These are phyloP conservation scores for Drosophila subquinaria DNA, from an alignment of 2,888 invertebrate species.

Conservation along the genomic window DNA sequence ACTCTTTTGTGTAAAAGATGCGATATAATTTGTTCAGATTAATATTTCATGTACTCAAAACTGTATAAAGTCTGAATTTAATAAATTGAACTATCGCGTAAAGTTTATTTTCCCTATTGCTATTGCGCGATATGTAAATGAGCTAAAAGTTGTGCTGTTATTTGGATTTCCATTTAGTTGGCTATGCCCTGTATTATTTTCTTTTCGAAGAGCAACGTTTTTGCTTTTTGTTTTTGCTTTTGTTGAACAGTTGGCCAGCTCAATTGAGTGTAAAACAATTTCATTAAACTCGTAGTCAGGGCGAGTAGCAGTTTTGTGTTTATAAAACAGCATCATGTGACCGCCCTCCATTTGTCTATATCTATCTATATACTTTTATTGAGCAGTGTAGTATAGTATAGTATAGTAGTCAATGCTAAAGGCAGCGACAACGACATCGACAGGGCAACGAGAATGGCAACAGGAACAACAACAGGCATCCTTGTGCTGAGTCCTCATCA, in stretches of 20 bases:
- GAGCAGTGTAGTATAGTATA: constrained; percentile 9
- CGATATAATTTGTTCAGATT: no score
- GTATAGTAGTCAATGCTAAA: constrained; percentile 34
- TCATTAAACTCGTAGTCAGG: constrained; percentile 66
- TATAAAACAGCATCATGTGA: constrained; percentile 14
- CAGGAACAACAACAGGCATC: constrained; percentile 11
- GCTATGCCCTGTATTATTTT: constrained; percentile 24
- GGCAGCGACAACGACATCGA: constrained; percentile 1
- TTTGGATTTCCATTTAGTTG: constrained; percentile 44
- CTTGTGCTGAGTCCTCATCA: constrained; percentile 33
- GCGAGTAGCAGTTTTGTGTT: constrained; percentile 14
- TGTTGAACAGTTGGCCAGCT: constrained; percentile 74
- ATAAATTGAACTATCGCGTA: background rate
- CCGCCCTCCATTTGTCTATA: constrained; percentile 29
- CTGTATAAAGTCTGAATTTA: background rate
- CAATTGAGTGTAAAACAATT: constrained; percentile 84
- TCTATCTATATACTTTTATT: constrained; percentile 24
- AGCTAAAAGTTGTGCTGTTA: constrained; percentile 27
- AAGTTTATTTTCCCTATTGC: background rate
- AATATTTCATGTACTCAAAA: no score
- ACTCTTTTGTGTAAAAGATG: no score
- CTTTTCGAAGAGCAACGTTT: constrained; percentile 8
- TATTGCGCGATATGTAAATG: constrained; percentile 44
- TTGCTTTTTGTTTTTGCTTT: constrained; percentile 21
- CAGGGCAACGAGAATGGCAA: constrained; percentile 12